Evolutionary conservation across 2,888 invertebrate species (phyloP), one percentile per base, ranked within the genome.

Genomic region (Chironomus tentans): DNA sequence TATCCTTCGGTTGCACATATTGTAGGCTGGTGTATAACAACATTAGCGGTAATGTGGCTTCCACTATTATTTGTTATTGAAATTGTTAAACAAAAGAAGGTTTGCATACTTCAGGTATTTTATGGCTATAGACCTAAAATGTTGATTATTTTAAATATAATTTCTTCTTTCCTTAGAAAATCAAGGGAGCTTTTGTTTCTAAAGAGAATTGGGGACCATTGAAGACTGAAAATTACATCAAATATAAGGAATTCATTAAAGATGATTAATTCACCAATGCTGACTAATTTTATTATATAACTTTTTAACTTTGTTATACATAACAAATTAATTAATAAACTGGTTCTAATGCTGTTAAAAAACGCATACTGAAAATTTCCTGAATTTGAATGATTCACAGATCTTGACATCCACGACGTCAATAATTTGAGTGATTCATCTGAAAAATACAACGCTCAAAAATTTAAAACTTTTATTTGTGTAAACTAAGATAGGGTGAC

Each of bases 1-100:
- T 90, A 88, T 81, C 90, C 91, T 0, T 80, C 81, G 13, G 83
- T 84, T 13, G 78, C 87, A 76, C 87, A 88, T 82, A 83, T 81
- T 5, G 78, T 83, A 71, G 87, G 87, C 15, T 87, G 87, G 87
- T 79, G 81, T 2, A 82, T 87, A 4, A 82, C 86, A 0, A 81
- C 84, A 0, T 79, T 87, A 70, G 87, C 87, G 10, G 80, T 87
- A 1, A 65, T 85, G 0, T 87, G 87, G 79, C 83, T 88, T 6
- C 82, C 87, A 6, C 78, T 85, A 71, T 84, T 84, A 83, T 81
- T 82, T 76, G 71, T 82, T 28, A 80, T 82, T 0, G 82, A 81
- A 2, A 80, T 82, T 15, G 77, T 82, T 22, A 80, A 82, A 2
- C 81, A 83, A 7, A 81, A 83, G 0, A 82, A 82, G 10, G 71